Evolutionary conservation across 2,797 vertebrate genomes (phyloP), one percentile per base, ranked within the genome.

Genomic region (Clarias laeviceps): DNA sequence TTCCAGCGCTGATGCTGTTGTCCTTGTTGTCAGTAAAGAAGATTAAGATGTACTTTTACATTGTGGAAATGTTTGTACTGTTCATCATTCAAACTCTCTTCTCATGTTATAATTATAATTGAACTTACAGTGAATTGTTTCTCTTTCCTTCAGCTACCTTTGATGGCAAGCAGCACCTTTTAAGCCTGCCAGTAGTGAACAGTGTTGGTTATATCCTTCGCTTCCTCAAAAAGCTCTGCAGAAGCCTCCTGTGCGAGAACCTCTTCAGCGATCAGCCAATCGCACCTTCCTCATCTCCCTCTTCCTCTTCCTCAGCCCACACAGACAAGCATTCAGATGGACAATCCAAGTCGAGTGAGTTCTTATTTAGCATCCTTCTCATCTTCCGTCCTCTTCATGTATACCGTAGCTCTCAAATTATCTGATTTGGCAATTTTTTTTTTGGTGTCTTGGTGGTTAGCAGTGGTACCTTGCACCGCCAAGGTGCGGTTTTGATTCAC

Each of bases 191-290:
- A 0, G 97, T 98, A 76, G 98, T 99, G 91, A 99, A 99, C 94
- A 99, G 97, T 85, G 94, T 98, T 0, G 97, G 97, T 70, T 99
- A 98, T 0, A 96, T 99, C 87, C 96, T 99, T 76, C 96, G 98
- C 82, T 99, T 99, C 90, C 96, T 99, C 85, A 95, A 99, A 95
- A 99, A 98, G 92, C 95, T 99, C 54, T 99, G 98, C 82, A 96
- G 96, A 90, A 98, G 96, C 91, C 95, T 99, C 79, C 93, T 97
- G 92, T 99, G 97, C 89, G 98, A 99, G 82, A 96, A 97, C 91
- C 97, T 99, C 92, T 99, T 99, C 95, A 99, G 98, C 86, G 97
- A 98, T 91, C 97, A 98, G 93, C 97, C 97, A 83, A 97, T 97
- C 87, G 94, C 93, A 79, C 96, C 87, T 80, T 89, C 90, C 29